Evolutionary conservation across 1,140 invertebrate species (phyloP).

Genomic region (Drosophila tropicalis): DNA sequence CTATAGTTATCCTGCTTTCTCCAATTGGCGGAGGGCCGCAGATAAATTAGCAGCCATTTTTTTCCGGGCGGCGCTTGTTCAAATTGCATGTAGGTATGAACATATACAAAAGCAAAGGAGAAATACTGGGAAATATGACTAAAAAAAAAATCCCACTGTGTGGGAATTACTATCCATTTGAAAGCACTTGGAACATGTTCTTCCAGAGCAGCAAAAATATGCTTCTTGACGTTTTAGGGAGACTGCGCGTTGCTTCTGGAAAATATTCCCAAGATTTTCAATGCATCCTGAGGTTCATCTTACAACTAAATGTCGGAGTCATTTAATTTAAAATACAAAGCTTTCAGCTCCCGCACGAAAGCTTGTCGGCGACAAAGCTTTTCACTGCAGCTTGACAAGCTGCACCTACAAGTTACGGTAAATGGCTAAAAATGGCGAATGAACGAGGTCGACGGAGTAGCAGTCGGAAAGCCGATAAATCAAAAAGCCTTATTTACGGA

Average conservation of each 20-base stretch:
- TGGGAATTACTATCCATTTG: not conserved
- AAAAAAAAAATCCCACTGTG: not conserved
- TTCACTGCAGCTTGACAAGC: constrained; percentile 40
- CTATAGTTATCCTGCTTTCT: constrained; percentile 38
- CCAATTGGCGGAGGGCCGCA: constrained; percentile 25
- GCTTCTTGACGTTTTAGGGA: constrained; percentile 15
- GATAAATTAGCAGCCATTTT: constrained; percentile 79
- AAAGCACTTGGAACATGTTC: not conserved
- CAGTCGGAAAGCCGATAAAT: constrained; percentile 68
- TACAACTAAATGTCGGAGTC: constrained; percentile 35
- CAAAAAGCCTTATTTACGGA: constrained; percentile 50
- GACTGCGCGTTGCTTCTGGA: constrained; percentile 34
- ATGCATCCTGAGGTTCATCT: constrained; percentile 27
- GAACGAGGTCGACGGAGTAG: constrained; percentile 36
- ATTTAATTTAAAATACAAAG: constrained; percentile 45
- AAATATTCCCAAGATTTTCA: constrained; percentile 35
- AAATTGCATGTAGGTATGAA: constrained; percentile 19
- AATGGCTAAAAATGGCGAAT: constrained; percentile 60
- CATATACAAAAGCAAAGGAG: constrained; percentile 32
- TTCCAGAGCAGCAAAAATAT: constrained; percentile 16
- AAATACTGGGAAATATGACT: constrained; percentile 69
- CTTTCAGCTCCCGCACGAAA: constrained; percentile 40
- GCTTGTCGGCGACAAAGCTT: constrained; percentile 46
- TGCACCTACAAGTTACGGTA: constrained; percentile 53
- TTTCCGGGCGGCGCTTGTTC: constrained; percentile 64